Evolutionary conservation across 2,888 invertebrate species (phyloP).

Genomic region (Megalurothrips usitatus): DNA sequence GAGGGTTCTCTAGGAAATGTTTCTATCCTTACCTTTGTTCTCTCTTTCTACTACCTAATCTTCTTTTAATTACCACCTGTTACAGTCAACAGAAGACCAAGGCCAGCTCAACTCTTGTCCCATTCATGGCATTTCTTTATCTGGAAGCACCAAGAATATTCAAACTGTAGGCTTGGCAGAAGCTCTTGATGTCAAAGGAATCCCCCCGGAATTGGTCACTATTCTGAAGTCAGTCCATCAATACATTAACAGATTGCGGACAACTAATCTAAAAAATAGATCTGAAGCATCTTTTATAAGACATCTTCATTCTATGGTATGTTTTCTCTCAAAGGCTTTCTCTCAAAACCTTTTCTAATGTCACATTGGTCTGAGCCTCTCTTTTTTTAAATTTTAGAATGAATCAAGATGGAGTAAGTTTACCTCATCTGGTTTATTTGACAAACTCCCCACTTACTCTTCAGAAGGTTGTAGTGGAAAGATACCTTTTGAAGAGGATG

Average conservation of each 20-base stretch:
- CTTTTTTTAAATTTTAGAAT: background rate
- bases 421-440: background rate
- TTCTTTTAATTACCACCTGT: no score
- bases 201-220: background rate
- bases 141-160: background rate
- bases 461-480: background rate
- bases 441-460: background rate
- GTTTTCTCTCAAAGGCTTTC: background rate
- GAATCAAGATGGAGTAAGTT: background rate
- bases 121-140: background rate
- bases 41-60: no score
- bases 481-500: conserved; percentile 2
- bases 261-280: background rate
- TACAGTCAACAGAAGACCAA: background rate
- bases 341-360: background rate
- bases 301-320: background rate
- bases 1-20: no score
- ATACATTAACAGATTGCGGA: background rate
- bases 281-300: background rate
- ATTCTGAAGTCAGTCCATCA: conserved; percentile 1
- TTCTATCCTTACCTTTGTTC: no score
- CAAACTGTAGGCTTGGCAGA: background rate
- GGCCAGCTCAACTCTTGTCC: background rate
- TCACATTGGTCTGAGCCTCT: background rate
- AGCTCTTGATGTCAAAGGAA: conserved; percentile 13